Evolutionary conservation across 2,113 vertebrate genomes (phyloP), one percentile per base, ranked within the genome.

Genomic region (Delphinapterus leucas): DNA sequence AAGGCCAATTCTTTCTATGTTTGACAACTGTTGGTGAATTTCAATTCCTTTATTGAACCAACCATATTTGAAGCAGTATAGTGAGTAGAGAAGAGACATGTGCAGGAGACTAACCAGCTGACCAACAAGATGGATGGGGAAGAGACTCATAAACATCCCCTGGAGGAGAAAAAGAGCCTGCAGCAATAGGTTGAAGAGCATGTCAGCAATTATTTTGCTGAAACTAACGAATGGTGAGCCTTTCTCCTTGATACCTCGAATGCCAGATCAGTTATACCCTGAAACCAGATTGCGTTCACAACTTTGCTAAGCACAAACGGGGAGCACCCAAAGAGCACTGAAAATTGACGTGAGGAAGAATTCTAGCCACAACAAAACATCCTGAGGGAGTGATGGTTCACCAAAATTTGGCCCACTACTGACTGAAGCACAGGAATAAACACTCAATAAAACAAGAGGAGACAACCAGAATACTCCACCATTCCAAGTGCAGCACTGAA

Each of bases 241-340:
- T 99, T 99, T 91, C 99, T 99, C 92, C 99, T 99, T 0, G 99
- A 99, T 44, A 99, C 99, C 74, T 99, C 99, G 38, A 99, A 99
- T 0, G 99, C 99, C 60, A 99, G 98, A 94, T 99, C 99, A 0
- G 99, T 99, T 17, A 99, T 99, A 90, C 99, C 99, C 99, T 99
- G 99, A 95, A 99, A 99, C 99, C 99, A 99, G 97, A 99, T 99
- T 97, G 99, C 99, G n/a, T 99, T 99, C 98, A 99, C 99, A 1
- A 99, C 99, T 98, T 99, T 99, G 98, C 99, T 99, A 96, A 99
- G 99, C 96, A 99, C 99, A 41, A 99, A 99, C 83, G 60, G 60
- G 99, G 99, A 33, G 99, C 99, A 1, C 99, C 55, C 6, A 58
- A 21, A 21, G 55, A 21, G 20, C 20, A 21, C 55, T 99, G 98